A percentile compares a stretch with the other conserved stretches of the same genome.
Conservation (phyloP, 2,888 invertebrate species). For the Erebia palarica region DNA sequence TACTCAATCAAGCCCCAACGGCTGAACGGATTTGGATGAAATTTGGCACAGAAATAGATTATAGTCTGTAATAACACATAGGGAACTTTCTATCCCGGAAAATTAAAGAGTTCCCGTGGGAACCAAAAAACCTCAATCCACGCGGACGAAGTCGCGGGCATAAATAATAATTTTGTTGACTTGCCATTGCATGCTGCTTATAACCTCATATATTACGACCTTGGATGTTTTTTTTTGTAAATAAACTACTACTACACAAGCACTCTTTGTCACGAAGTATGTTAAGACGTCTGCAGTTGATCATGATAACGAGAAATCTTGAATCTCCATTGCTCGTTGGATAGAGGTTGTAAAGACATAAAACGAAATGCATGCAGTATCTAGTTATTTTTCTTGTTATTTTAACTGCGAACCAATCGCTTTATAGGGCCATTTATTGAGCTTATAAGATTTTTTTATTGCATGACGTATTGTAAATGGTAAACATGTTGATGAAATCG, state of each 20-base stretch:
- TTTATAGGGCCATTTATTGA: not conserved
- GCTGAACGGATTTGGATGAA: too few relatives aligned
- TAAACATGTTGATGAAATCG: not conserved
- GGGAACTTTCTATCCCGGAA: too few relatives aligned
- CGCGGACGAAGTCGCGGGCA: too few relatives aligned
- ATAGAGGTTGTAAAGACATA: slow-evolving; percentile 38
- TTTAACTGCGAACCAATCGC: slow-evolving; percentile 3
- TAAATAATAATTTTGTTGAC: slow-evolving; percentile 3
- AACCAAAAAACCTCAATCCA: too few relatives aligned
- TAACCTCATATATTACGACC: slow-evolving; percentile 22
- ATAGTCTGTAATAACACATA: too few relatives aligned
- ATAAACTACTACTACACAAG: slow-evolving; percentile 23
- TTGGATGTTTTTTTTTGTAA: slow-evolving; percentile 27
- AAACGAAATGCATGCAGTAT: slow-evolving; percentile 9
- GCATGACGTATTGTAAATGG: not conserved
- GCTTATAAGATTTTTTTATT: not conserved
- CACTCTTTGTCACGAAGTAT: slow-evolving; percentile 39
- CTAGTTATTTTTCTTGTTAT: not conserved
- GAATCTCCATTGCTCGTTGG: slow-evolving; percentile 39
- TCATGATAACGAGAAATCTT: slow-evolving; percentile 40
- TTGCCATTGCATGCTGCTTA: slow-evolving; percentile 26
- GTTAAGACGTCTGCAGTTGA: slow-evolving; percentile 40
- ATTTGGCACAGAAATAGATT: too few relatives aligned
- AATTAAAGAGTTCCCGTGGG: too few relatives aligned
- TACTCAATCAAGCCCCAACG: too few relatives aligned